phyloP scores from a whole-genome alignment of 2,888 invertebrate species.

The Xylota sylvarum region DNA sequence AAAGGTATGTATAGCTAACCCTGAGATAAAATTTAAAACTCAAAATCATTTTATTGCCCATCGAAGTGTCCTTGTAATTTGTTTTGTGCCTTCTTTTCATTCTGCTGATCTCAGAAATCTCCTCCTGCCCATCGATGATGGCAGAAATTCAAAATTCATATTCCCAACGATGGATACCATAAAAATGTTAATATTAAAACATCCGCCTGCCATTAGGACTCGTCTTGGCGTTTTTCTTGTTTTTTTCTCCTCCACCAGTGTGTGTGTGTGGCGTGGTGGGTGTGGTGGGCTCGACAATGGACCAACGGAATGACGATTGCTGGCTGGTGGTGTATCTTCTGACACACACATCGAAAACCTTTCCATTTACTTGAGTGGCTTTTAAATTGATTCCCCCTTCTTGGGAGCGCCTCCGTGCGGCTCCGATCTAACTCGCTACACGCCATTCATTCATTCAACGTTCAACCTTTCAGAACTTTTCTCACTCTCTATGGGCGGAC shows the following conservation, averaged over 20 bases:
- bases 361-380: conserved; percentile 72
- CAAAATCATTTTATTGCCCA: conserved; percentile 54
- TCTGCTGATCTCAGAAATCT: conserved; percentile 9
- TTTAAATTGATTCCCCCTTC: conserved; percentile 63
- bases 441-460: conserved; percentile 18
- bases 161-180: conserved; percentile 62
- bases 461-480: conserved; percentile 38
- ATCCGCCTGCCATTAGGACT: conserved; percentile 56
- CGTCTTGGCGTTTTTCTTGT: conserved; percentile 31
- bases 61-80: conserved; percentile 65
- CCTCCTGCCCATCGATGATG: conserved; percentile 19
- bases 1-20: conserved; percentile 1
- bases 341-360: conserved; percentile 38
- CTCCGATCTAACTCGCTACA: conserved; percentile 1
- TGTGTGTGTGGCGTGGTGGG: not conserved
- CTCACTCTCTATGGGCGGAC: not conserved
- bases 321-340: conserved; percentile 2
- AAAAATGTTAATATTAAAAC: conserved; percentile 72
- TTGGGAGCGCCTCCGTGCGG: not conserved
- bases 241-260: not conserved
- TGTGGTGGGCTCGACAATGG: not conserved
- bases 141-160: conserved; percentile 69
- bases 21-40: conserved; percentile 37
- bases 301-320: conserved; percentile 12
- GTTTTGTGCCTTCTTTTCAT: conserved; percentile 18